A percentile compares a stretch with the other conserved stretches of the same genome.
These are phyloP conservation scores for Pandion haliaetus DNA, from an alignment of 2,113 vertebrate genomes.

Conservation along the genomic window DNA sequence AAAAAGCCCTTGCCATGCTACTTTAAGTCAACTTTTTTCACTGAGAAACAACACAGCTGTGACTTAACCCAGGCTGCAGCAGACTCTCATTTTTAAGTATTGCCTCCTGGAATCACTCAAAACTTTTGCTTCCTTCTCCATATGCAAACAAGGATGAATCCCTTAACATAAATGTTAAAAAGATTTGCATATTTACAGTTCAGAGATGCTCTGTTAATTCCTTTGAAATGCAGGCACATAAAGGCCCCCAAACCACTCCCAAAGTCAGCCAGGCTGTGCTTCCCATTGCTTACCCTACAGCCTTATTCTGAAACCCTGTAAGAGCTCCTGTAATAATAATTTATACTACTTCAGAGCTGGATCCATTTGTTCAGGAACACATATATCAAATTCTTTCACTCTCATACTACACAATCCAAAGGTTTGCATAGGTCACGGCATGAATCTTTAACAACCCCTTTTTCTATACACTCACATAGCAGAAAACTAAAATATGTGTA, in stretches of 20 bases:
- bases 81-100: neutral
- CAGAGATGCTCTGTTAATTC: neutral
- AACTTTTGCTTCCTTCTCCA: neutral
- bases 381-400: neutral
- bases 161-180: neutral
- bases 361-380: neutral
- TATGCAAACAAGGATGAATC: neutral
- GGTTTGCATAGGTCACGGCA: neutral
- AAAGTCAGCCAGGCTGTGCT: neutral
- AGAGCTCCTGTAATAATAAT: neutral
- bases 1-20: neutral
- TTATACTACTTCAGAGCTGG: neutral
- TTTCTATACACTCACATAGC: neutral
- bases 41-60: neutral
- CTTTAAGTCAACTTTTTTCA: neutral
- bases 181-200: neutral
- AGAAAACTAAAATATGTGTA: neutral
- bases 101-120: neutral
- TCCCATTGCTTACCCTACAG: neutral
- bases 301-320: neutral
- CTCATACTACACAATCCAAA: neutral
- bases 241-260: rapidly evolving
- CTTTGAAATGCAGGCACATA: neutral
- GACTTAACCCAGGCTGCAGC: neutral
- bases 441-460: neutral